Percentiles rank a stretch among this genome's conserved stretches.
phyloP scores from a whole-genome alignment of 2,888 invertebrate species.

The Lysandra bellargus region DNA sequence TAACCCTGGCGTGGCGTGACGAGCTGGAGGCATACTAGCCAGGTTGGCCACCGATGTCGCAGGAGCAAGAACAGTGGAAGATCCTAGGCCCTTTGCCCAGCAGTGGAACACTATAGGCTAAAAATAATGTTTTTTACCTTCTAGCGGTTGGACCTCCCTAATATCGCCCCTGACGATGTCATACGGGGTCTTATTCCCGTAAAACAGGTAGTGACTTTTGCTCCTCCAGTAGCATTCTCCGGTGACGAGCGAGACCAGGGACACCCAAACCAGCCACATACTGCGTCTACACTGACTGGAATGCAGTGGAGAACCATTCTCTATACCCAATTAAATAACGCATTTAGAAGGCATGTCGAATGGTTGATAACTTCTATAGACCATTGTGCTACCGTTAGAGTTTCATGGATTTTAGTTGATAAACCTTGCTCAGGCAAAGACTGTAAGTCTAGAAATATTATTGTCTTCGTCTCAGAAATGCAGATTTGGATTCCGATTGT shows the following conservation, averaged over 20 bases:
- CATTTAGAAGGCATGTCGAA: not conserved
- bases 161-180: slow-evolving; percentile 38
- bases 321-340: slow-evolving; percentile 17
- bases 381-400: not conserved
- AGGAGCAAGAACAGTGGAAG: no score
- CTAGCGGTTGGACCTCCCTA: not conserved
- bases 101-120: no score
- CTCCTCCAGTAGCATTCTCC: slow-evolving; percentile 43
- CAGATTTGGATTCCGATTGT: no score
- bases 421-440: not conserved
- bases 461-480: no score
- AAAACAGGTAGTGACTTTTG: slow-evolving; percentile 38
- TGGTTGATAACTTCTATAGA: not conserved
- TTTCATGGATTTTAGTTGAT: slow-evolving; percentile 13
- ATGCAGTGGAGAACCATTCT: not conserved
- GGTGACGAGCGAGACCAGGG: not conserved
- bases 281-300: not conserved
- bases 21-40: no score
- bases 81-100: no score
- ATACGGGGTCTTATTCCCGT: slow-evolving; percentile 43
- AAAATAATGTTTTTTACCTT: not conserved
- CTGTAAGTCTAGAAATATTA: no score
- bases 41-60: no score
- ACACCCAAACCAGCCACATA: slow-evolving; percentile 6
- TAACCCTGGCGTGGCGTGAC: no score